Percentiles rank a stretch among this genome's conserved stretches.
phyloP scores from a whole-genome alignment of 2,113 vertebrate species.

The Sapayoa aenigma region DNA sequence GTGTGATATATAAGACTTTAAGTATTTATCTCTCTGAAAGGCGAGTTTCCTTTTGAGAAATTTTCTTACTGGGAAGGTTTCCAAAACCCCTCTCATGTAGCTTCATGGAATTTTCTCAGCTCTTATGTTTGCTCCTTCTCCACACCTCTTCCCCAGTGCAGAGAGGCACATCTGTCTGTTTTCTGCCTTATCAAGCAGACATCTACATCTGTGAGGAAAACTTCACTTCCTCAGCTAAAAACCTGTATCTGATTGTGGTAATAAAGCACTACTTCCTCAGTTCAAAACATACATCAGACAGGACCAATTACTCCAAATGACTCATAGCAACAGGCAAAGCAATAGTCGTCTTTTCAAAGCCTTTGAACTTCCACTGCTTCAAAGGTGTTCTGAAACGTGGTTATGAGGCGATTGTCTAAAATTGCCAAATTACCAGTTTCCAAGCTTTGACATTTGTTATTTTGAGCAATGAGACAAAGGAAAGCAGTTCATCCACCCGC shows the following conservation, averaged over 20 bases:
- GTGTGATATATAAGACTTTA: conserved; percentile 45
- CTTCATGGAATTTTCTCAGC: conserved; percentile 72
- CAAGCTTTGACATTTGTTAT: conserved; percentile 75
- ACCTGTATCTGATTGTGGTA: conserved; percentile 89
- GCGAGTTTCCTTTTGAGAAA: conserved; percentile 46
- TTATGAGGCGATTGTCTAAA: conserved; percentile 80
- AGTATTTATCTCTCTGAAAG: conserved; percentile 56
- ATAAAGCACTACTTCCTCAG: conserved; percentile 86
- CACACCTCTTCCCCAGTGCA: conserved; percentile 78
- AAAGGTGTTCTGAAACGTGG: conserved; percentile 81
- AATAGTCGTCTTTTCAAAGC: conserved; percentile 68
- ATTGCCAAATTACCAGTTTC: conserved; percentile 80
- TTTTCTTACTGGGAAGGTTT: conserved; percentile 69
- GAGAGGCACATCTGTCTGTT: conserved; percentile 82
- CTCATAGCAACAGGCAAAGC: conserved; percentile 79
- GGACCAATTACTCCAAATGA: conserved; percentile 90
- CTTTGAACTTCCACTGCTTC: conserved; percentile 88
- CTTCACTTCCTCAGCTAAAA: conserved; percentile 80
- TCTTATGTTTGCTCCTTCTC: conserved; percentile 74
- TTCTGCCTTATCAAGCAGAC: conserved; percentile 81
- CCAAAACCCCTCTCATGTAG: conserved; percentile 68
- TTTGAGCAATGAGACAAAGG: conserved; percentile 61
- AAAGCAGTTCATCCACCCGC: neutral
- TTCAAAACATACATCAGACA: conserved; percentile 85
- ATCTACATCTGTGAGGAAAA: conserved; percentile 85